A percentile compares a stretch with the other conserved stretches of the same genome.
These are phyloP conservation scores for Cynopterus brachyotis DNA, from an alignment of 2,113 vertebrate genomes.

Conservation along the genomic window DNA sequence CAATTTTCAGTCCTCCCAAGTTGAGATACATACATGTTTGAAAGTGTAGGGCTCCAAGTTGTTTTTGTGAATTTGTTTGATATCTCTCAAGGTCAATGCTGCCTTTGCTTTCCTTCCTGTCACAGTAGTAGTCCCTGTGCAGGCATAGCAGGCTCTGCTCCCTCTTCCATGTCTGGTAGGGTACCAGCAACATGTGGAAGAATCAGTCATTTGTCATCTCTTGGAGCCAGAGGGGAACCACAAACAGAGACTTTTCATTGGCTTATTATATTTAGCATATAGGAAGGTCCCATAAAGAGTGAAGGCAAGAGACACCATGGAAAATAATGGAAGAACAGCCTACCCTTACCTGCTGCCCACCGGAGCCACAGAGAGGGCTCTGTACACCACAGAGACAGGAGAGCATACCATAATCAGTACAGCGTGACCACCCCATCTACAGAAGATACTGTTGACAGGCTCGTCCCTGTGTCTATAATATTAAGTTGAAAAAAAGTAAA, in stretches of 20 bases:
- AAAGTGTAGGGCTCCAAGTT: not conserved
- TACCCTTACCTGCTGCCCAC: not conserved
- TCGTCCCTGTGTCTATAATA: not conserved
- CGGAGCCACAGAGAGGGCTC: not conserved
- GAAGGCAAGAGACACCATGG: not conserved
- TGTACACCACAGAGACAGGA: accelerated
- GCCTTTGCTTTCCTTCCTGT: not conserved
- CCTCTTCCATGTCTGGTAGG: not conserved
- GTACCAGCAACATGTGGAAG: not conserved
- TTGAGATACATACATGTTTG: not conserved
- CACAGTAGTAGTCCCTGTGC: not conserved
- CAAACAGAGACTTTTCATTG: not conserved
- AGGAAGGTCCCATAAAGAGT: not conserved
- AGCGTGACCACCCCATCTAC: accelerated
- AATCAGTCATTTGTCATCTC: not conserved
- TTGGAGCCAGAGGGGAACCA: not conserved
- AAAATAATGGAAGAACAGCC: not conserved
- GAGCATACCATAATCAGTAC: accelerated
- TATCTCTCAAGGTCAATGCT: not conserved
- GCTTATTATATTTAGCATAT: not conserved
- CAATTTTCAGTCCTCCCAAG: not conserved
- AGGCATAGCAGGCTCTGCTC: not conserved
- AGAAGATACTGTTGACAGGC: not conserved
- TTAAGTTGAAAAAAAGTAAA: not conserved
- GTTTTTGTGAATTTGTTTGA: not conserved